A percentile compares a stretch with the other conserved stretches of the same genome.
phyloP scores from a whole-genome alignment of 2,797 vertebrate genomes.

The Ctenopoma kingsleyae region DNA sequence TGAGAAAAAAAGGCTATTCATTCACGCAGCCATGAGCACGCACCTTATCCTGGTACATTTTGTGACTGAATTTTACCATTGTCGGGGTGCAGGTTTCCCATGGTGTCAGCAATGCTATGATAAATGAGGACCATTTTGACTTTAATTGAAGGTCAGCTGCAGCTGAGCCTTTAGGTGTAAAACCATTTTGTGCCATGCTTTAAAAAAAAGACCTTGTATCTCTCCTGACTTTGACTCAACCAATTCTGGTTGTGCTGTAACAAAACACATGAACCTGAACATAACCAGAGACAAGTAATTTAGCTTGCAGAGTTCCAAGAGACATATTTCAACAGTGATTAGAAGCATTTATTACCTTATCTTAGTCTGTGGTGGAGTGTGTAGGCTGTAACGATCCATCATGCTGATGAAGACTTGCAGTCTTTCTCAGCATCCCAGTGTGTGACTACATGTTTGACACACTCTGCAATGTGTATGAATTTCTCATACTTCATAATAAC shows the following conservation, averaged over 20 bases:
- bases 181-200: slow-evolving; percentile 51
- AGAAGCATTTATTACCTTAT: slow-evolving; percentile 18
- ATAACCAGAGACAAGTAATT: not conserved
- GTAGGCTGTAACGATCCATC: slow-evolving; percentile 38
- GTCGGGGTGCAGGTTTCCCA: slow-evolving; percentile 17
- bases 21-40: not conserved
- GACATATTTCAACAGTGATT: slow-evolving; percentile 7
- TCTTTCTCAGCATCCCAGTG: slow-evolving; percentile 22
- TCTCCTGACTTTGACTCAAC: slow-evolving; percentile 28
- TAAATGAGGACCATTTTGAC: slow-evolving; percentile 55
- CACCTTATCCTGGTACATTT: slow-evolving; percentile 11
- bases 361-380: slow-evolving; percentile 9
- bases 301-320: not conserved
- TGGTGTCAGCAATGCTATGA: slow-evolving; percentile 42
- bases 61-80: slow-evolving; percentile 5
- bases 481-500: slow-evolving; percentile 52
- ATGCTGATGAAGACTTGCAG: slow-evolving; percentile 50
- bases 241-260: not conserved
- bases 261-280: slow-evolving; percentile 5
- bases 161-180: slow-evolving; percentile 38
- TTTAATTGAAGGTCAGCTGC: slow-evolving; percentile 64
- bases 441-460: slow-evolving; percentile 22
- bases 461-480: slow-evolving; percentile 31
- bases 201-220: slow-evolving; percentile 4
- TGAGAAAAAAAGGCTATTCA: slow-evolving; percentile 5